Evolutionary conservation across 2,113 vertebrate species (phyloP).

Genomic region (Junco hyemalis): DNA sequence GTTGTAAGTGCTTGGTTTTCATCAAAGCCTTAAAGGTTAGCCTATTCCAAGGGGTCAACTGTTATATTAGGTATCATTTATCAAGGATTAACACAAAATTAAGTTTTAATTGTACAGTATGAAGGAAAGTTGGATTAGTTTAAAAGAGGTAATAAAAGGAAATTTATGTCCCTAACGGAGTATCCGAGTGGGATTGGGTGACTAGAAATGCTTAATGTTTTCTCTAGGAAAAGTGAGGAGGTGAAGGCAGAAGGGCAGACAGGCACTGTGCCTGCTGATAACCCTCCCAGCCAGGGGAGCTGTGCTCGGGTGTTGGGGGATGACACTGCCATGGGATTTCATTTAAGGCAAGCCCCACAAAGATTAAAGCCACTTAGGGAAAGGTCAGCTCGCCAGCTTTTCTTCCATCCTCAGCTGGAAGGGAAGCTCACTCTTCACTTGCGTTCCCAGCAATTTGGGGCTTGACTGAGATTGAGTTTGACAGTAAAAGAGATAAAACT

Average conservation of each 20-base stretch:
- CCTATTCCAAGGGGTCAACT: background rate
- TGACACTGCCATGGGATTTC: background rate
- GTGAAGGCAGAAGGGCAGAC: constrained; percentile 43
- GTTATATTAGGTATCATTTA: constrained; percentile 32
- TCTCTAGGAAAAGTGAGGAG: constrained; percentile 9
- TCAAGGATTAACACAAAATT: constrained; percentile 55
- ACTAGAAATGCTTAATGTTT: background rate
- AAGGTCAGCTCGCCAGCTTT: background rate
- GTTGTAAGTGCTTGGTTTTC: constrained; percentile 15
- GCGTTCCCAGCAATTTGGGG: constrained; percentile 51
- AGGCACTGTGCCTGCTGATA: background rate
- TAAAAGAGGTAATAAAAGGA: constrained; percentile 64
- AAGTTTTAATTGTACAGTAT: constrained; percentile 55
- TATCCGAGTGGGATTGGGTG: background rate
- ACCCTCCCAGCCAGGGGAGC: background rate
- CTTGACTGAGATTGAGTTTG: constrained; percentile 71
- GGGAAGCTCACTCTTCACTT: background rate
- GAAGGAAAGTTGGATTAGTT: constrained; percentile 56
- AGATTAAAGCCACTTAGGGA: constrained; percentile 48
- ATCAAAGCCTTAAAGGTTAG: constrained; percentile 51
- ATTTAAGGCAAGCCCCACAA: constrained; percentile 16
- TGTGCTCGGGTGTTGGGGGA: background rate
- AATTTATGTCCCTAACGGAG: constrained; percentile 35
- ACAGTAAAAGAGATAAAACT: constrained; percentile 74
- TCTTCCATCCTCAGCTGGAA: background rate